Evolutionary conservation across 1,140 invertebrate species (phyloP).

Genomic region (Zaprionus taronus): DNA sequence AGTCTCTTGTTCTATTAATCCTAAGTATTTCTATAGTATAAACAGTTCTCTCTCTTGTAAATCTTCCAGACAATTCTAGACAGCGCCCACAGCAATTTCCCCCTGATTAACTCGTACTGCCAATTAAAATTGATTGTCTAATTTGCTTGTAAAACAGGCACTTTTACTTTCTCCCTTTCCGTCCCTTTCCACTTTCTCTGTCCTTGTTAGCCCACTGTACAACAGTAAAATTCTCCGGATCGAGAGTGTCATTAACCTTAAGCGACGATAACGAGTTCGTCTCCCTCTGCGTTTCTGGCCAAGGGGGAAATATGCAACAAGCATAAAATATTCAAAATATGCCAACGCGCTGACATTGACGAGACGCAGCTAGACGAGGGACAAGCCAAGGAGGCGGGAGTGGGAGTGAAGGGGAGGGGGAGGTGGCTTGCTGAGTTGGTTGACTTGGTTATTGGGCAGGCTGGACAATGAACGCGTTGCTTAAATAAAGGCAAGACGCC

Average conservation of each 20-base stretch:
- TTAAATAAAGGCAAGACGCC: conserved; percentile 65
- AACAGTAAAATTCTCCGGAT: background rate
- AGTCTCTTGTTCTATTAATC: no score
- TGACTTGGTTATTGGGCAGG: conserved; percentile 60
- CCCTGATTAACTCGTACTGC: background rate
- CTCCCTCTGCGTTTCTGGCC: background rate
- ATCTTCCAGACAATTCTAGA: background rate
- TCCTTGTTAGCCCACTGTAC: background rate
- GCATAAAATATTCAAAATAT: conserved; percentile 46
- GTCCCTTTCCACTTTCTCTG: background rate
- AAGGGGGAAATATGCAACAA: conserved; percentile 23
- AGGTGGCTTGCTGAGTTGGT: background rate
- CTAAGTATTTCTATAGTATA: no score
- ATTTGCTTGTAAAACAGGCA: background rate
- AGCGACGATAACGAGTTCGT: conserved; percentile 8
- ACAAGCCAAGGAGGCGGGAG: background rate
- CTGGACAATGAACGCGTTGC: conserved; percentile 25
- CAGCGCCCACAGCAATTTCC: background rate
- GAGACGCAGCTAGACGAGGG: conserved; percentile 6
- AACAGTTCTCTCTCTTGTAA: background rate
- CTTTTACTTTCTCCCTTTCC: background rate
- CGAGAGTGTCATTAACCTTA: conserved; percentile 9
- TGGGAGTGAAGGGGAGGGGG: background rate
- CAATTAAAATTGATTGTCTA: conserved; percentile 11
- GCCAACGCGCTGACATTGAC: conserved; percentile 36